Evolutionary conservation across 37 sponge, comb jelly and placozoan genomes (phyloP).

Genomic region (Lycopodina hypogea): DNA sequence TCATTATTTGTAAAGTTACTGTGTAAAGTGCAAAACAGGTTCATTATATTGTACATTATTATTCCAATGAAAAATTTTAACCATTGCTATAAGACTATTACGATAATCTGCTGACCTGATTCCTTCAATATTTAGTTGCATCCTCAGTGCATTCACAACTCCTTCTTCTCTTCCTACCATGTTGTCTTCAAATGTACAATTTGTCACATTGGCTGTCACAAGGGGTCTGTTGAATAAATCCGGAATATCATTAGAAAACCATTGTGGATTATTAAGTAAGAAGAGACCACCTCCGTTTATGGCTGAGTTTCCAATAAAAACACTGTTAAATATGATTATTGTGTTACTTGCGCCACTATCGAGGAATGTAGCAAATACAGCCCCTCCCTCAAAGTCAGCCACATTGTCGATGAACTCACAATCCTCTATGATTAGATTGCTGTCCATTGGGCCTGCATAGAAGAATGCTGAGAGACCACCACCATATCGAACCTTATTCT

Average conservation of each 20-base stretch:
- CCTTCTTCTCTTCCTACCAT: constrained; percentile 27
- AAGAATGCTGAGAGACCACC: constrained; percentile 69
- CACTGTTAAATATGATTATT: constrained; percentile 6
- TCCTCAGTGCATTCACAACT: constrained; percentile 45
- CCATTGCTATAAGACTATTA: neutral
- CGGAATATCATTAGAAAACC: neutral
- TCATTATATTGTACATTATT: neutral
- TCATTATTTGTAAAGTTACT: constrained; percentile 44
- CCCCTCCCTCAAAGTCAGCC: constrained; percentile 77
- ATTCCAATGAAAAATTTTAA: neutral
- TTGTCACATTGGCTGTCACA: constrained; percentile 6
- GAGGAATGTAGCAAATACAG: constrained; percentile 54
- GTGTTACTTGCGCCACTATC: neutral
- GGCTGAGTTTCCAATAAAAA: constrained; percentile 45
- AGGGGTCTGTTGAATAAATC: constrained; percentile 21
- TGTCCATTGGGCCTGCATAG: constrained; percentile 10
- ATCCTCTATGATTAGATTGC: constrained; percentile 24
- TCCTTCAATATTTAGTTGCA: constrained; percentile 30
- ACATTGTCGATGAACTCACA: constrained; percentile 51
- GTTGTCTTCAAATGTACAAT: constrained; percentile 31
- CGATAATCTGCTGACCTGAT: constrained; percentile 32
- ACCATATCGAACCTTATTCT: constrained; percentile 64
- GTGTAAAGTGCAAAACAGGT: neutral
- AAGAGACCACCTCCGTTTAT: constrained; percentile 45
- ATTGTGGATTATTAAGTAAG: constrained; percentile 52